phyloP scores from a whole-genome alignment of 2,888 invertebrate species.

The Dendrolimus houi region DNA sequence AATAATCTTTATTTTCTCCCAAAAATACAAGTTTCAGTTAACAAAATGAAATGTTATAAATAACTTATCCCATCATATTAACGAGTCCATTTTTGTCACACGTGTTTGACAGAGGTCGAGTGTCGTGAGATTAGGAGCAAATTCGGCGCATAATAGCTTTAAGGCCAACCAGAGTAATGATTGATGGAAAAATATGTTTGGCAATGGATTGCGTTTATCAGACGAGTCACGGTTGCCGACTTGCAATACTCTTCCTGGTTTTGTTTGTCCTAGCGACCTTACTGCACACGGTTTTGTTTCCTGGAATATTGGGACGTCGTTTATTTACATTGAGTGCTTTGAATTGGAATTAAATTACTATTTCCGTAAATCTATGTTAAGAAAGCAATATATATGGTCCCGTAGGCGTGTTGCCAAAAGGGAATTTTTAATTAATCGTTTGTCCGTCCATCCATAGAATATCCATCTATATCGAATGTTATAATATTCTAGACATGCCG shows the following conservation, averaged over 20 bases:
- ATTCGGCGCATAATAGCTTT: constrained; percentile 52
- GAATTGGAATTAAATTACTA: too few species aligned
- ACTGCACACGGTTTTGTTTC: constrained; percentile 1
- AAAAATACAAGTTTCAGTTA: too few species aligned
- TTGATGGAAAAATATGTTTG: constrained; percentile 53
- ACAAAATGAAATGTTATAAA: too few species aligned
- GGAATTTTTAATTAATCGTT: too few species aligned
- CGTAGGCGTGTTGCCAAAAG: too few species aligned
- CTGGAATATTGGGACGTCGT: constrained; percentile 1
- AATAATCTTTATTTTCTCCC: too few species aligned
- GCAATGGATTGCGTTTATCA: constrained; percentile 34
- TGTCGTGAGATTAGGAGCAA: constrained; percentile 34
- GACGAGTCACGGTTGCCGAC: not conserved
- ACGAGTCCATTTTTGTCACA: constrained; percentile 22
- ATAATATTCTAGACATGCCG: too few species aligned
- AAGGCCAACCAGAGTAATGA: constrained; percentile 50
- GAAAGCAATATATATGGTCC: too few species aligned
- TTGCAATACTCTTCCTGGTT: not conserved
- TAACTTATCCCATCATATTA: not conserved
- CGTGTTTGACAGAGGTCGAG: constrained; percentile 28
- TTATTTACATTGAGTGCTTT: not conserved
- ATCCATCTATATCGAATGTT: too few species aligned
- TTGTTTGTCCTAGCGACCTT: not conserved
- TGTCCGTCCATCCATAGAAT: too few species aligned
- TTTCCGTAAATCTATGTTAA: too few species aligned